Conservation (phyloP, 2,797 vertebrate species). For the Clarias laeviceps region DNA sequence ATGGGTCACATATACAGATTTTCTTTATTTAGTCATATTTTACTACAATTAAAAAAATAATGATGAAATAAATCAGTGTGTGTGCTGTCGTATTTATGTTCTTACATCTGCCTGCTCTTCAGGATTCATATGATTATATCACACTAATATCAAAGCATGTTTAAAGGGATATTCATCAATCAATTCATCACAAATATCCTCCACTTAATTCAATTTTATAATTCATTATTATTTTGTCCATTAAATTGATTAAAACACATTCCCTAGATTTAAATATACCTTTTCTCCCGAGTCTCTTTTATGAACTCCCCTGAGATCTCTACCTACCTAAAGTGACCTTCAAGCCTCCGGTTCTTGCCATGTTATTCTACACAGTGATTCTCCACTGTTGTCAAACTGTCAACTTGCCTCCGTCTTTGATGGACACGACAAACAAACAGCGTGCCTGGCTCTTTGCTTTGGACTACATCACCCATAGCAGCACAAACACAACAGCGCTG, state of each 20-base stretch:
- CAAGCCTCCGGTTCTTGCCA: constrained; percentile 15
- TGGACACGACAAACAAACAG: constrained; percentile 60
- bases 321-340: constrained; percentile 46
- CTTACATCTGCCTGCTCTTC: neutral
- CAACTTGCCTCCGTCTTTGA: constrained; percentile 47
- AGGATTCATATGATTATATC: neutral
- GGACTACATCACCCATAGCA: constrained; percentile 74
- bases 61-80: neutral
- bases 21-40: neutral
- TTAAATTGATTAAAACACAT: neutral
- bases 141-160: neutral
- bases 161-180: neutral
- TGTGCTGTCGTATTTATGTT: neutral
- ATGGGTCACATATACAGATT: neutral
- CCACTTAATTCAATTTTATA: neutral
- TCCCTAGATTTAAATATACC: neutral
- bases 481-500: constrained; percentile 73
- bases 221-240: neutral
- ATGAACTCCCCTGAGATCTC: constrained; percentile 13
- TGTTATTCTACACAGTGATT: constrained; percentile 41
- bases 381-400: constrained; percentile 54
- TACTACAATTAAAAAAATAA: neutral
- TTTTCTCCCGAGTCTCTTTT: neutral
- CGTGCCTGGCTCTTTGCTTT: constrained; percentile 72
- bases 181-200: neutral